Evolutionary conservation across 2,797 vertebrate species (phyloP).

Genomic region (Myiotriccus ornatus): DNA sequence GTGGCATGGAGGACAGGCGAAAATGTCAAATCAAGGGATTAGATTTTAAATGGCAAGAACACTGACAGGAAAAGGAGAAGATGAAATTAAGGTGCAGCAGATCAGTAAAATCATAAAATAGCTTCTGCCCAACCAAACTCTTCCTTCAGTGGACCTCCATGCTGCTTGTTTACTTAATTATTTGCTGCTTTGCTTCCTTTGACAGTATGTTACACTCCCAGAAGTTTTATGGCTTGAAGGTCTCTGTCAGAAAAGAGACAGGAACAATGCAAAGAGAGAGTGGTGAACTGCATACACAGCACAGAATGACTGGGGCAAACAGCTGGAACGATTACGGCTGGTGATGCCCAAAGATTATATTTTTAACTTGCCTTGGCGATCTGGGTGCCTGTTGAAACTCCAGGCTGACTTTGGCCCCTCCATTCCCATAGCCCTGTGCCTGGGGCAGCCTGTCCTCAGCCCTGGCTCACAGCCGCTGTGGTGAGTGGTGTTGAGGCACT

Average conservation of each 20-base stretch:
- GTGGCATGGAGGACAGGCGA: background rate
- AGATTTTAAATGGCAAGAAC: slow-evolving; percentile 46
- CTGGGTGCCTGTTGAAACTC: background rate
- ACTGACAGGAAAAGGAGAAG: slow-evolving; percentile 9
- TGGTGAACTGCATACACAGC: background rate
- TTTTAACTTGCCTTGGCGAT: background rate
- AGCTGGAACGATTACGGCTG: background rate
- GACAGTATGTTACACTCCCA: background rate
- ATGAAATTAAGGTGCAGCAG: slow-evolving; percentile 6
- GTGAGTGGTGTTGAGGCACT: background rate
- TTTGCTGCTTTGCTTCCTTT: slow-evolving; percentile 8
- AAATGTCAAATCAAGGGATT: slow-evolving; percentile 45
- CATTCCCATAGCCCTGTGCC: accelerated
- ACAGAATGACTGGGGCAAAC: background rate
- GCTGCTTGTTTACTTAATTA: background rate
- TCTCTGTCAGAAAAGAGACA: slow-evolving; percentile 1
- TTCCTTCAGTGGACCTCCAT: background rate
- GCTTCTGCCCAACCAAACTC: background rate
- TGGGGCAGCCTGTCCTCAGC: background rate
- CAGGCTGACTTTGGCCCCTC: background rate
- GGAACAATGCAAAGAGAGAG: background rate
- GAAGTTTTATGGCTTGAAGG: background rate
- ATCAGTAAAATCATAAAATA: background rate
- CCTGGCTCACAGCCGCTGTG: background rate
- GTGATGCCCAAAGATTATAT: background rate